Percentiles rank a stretch among this genome's conserved stretches.
These are phyloP conservation scores for Drosophila cognata DNA, from an alignment of 2,888 invertebrate genomes.

Conservation along the genomic window DNA sequence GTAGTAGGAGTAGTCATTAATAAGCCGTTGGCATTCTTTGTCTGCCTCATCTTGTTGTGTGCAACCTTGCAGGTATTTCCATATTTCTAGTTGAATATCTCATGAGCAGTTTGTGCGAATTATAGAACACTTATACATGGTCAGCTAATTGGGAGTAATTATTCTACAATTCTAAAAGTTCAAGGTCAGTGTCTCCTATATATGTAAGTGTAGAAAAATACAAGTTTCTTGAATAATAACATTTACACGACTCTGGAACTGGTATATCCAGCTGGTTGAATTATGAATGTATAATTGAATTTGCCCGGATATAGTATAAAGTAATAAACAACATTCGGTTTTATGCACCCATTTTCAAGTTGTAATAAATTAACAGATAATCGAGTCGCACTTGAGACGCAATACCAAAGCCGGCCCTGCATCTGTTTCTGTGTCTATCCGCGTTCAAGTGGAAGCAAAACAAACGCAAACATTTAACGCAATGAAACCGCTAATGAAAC, in stretches of 20 bases:
- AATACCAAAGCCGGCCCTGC: slow-evolving; percentile 17
- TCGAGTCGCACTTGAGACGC: slow-evolving; percentile 19
- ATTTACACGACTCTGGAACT: slow-evolving; percentile 15
- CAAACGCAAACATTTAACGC: not conserved
- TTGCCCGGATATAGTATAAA: not conserved
- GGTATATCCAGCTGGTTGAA: slow-evolving; percentile 19
- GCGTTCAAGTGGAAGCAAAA: slow-evolving; percentile 18
- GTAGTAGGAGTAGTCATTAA: slow-evolving; percentile 42
- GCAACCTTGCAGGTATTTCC: slow-evolving; percentile 38
- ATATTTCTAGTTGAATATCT: slow-evolving; percentile 17
- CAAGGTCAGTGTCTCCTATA: slow-evolving; percentile 15
- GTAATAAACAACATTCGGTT: not conserved
- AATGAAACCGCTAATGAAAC: slow-evolving; percentile 25
- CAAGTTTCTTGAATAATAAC: not conserved
- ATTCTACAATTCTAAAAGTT: slow-evolving; percentile 20
- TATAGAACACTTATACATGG: slow-evolving; percentile 19
- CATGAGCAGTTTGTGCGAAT: slow-evolving; percentile 30
- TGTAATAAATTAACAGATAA: slow-evolving; percentile 20
- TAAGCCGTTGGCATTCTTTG: slow-evolving; percentile 51
- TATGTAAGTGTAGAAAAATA: not conserved
- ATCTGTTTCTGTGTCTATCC: slow-evolving; percentile 40
- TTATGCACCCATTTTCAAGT: not conserved
- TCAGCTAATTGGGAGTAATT: slow-evolving; percentile 37
- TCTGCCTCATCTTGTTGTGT: slow-evolving; percentile 9
- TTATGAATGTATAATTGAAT: not conserved